Evolutionary conservation across 2,888 invertebrate species (phyloP), one percentile per base, ranked within the genome.

Genomic region (Agelastica alni): DNA sequence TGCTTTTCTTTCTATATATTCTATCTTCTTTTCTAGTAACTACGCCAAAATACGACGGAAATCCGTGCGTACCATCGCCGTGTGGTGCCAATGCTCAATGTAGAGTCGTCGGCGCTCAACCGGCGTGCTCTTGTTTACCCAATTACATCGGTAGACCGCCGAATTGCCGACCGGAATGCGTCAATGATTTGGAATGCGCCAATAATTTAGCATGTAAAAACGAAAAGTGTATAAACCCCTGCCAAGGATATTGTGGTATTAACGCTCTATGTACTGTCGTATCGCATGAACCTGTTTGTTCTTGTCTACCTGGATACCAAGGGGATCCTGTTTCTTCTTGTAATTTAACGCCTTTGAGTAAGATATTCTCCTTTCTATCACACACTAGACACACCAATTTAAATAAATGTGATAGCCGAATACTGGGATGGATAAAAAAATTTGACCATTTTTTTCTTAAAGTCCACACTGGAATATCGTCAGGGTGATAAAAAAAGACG

Each of bases 61-160:
- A 89, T 71, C 91, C 91, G 20, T 92, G 92, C 72, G 78, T 82
- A 41, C 91, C 91, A 9, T 88, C 89, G 59, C 92, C 91, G 0
- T 92, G 92, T 73, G 92, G 92, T 48, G 88, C 90, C 1, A 86
- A 91, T 71, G 89, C 91, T 3, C 86, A 89, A 72, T 92, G 92
- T 71, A 84, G 88, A 59, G 83, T 89, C 39, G 86, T 91, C 60
- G 88, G 89, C 49, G 84, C 86, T 55, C 89, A 91, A 76, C 87
- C 91, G n/a, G 91, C 91, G 42, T 92, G 92, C 72, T 91, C 91
- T 39, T 93, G 92, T 75, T 78, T 88, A 62, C 80, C 85, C 17
- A 88, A 91, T 70, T 92, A 87, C 71, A 83, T 91, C 42, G 93
- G 93, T 56, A 84, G 91, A 63, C 89, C 93, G 44, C 92, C 92